Percentiles rank a stretch among this genome's conserved stretches.
Evolutionary conservation across 1,140 invertebrate genomes (phyloP).

Genomic region (Heliconius congener): DNA sequence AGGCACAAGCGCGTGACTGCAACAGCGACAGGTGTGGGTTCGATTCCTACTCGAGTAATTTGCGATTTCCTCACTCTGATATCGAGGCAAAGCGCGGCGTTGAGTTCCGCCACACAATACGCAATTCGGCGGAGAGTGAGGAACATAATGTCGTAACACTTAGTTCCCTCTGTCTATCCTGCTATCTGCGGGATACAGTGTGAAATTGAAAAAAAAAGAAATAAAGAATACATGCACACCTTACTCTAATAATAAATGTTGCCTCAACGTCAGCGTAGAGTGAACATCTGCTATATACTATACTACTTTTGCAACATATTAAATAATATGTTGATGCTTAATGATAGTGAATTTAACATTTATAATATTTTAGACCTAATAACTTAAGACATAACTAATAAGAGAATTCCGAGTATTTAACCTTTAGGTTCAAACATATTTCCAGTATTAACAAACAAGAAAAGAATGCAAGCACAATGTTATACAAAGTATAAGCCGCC

Average conservation of each 20-base stretch:
- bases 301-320: background rate
- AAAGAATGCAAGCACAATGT: conserved; percentile 8
- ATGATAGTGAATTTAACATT: background rate
- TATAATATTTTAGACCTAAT: background rate
- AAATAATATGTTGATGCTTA: background rate
- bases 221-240: background rate
- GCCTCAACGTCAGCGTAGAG: background rate
- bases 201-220: background rate
- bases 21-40: too few relatives aligned
- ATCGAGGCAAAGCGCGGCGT: too few relatives aligned
- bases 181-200: background rate
- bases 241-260: background rate
- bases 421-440: background rate
- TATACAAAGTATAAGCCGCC: background rate
- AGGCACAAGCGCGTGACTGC: too few relatives aligned
- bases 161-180: too few relatives aligned
- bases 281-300: background rate
- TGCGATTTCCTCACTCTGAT: too few relatives aligned
- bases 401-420: background rate
- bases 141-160: too few relatives aligned
- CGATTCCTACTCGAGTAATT: too few relatives aligned
- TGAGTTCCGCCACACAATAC: too few relatives aligned
- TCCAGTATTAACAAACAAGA: background rate
- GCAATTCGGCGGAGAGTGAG: too few relatives aligned
- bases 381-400: background rate